Evolutionary conservation across 1,140 invertebrate genomes (phyloP), one percentile per base, ranked within the genome.

Genomic region (Zaprionus africanus): DNA sequence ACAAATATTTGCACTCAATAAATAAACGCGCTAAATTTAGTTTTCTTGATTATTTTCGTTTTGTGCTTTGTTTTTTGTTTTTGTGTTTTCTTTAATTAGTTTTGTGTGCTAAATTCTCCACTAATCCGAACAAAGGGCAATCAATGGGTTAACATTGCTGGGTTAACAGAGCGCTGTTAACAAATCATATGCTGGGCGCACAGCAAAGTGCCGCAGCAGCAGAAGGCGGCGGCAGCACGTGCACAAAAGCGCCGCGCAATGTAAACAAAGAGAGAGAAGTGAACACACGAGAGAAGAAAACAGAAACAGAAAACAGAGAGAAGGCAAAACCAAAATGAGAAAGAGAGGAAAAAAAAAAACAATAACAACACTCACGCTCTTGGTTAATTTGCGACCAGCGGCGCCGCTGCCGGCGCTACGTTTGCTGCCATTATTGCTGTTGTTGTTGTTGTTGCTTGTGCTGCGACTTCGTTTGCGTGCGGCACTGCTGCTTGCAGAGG

Each of bases 311-410:
- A 43, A 60, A 54, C 36, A 46, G 53, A 57, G 53, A 61, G 53
- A 61, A 66, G 67, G 26, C 80, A 74, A 60, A 41, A 78, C 83
- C 36, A 70, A 73, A 41, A 41, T 28, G 15, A 57, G 36, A 76
- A 36, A 60, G 41, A 66, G 38, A 72, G 22, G 22, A 22, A 22
- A 54, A 54, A 51, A 56, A 60, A 63, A 66, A 73, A 28, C 80
- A 73, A 60, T 43, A 81, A 87, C 41, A 70, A 76, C 38, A 90
- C 85, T 90, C 85, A 90, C 85, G 79, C 85, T 90, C 85, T 90
- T 90, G 41, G 81, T 85, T 76, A 90, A 75, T 73, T 85, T 90
- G 72, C 85, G 85, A 58, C 85, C 81, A 74, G 64, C 71, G 63
- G 74, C 79, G 57, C 65, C 65, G 78, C 78, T 78, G 81, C 65